phyloP scores from a whole-genome alignment of 1,140 invertebrate species.

The Drosophila auraria region DNA sequence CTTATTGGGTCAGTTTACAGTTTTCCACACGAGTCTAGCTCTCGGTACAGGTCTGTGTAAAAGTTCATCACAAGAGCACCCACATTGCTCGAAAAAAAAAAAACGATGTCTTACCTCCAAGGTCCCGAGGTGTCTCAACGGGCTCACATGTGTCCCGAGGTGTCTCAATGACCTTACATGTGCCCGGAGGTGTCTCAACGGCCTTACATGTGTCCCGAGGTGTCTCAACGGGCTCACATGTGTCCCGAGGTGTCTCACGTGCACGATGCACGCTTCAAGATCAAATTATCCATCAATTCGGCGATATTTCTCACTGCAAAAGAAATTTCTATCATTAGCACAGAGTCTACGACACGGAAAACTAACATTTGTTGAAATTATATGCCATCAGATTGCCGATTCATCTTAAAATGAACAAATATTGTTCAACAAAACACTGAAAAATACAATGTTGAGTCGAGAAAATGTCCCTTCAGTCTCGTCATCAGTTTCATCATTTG shows the following conservation, averaged over 20 bases:
- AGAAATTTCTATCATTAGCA: background rate
- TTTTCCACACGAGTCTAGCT: slow-evolving; percentile 54
- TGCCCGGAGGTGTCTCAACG: background rate
- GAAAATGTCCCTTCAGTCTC: slow-evolving; percentile 72
- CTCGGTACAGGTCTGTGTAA: slow-evolving; percentile 76
- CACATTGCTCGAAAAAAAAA: background rate
- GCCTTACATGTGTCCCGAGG: background rate
- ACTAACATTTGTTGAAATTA: background rate
- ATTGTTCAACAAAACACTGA: slow-evolving; percentile 59
- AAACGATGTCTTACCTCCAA: slow-evolving; percentile 12
- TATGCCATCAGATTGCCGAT: slow-evolving; percentile 71
- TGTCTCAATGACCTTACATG: background rate
- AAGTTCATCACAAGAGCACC: slow-evolving; percentile 55
- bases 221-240: background rate
- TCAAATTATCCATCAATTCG: slow-evolving; percentile 3
- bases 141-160: too few relatives aligned
- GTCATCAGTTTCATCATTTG: slow-evolving; percentile 79
- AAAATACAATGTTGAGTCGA: slow-evolving; percentile 61
- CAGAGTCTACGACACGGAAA: background rate
- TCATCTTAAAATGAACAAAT: slow-evolving; percentile 79
- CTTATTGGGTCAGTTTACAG: slow-evolving; percentile 54
- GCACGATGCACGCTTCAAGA: background rate
- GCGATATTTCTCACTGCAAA: slow-evolving; percentile 34
- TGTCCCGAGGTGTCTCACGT: slow-evolving; percentile 12
- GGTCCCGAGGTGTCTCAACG: slow-evolving; percentile 6